These are phyloP conservation scores for Gryllus longicercus DNA, from an alignment of 2,888 invertebrate species.

Conservation along the genomic window DNA sequence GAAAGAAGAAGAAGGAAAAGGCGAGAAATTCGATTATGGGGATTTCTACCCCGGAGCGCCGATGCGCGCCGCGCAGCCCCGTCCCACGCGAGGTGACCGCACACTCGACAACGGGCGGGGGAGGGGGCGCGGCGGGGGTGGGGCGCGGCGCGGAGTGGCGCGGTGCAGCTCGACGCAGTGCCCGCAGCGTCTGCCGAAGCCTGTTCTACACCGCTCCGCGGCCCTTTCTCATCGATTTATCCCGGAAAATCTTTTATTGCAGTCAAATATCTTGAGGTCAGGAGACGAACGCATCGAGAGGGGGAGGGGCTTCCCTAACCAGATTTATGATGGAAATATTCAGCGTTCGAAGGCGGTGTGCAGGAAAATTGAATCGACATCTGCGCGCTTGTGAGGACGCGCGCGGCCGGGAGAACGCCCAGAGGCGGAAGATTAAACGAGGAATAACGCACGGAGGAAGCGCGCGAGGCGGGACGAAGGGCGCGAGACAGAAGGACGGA, in stretches of 20 bases:
- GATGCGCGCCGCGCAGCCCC: no score
- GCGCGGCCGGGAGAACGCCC: not conserved
- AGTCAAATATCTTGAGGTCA: conserved; percentile 12
- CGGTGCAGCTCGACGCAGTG: no score
- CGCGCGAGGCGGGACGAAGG: not conserved
- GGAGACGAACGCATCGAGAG: not conserved
- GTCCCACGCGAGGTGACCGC: no score
- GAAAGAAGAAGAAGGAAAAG: no score
- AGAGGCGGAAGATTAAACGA: not conserved
- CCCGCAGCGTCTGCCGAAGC: no score
- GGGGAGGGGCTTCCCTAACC: not conserved
- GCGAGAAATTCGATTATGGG: no score
- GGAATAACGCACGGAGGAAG: not conserved
- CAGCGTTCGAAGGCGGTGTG: not conserved
- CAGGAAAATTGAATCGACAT: conserved; percentile 24
- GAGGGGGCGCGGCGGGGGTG: no score
- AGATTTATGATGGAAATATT: conserved; percentile 26
- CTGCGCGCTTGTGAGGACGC: not conserved
- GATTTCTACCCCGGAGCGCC: no score
- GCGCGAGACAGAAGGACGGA: not conserved
- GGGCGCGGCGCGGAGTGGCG: no score
- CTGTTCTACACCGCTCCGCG: not conserved
- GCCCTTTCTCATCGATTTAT: not conserved
- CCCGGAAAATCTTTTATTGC: not conserved
- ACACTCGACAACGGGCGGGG: no score